A percentile compares a stretch with the other conserved stretches of the same genome.
These are phyloP conservation scores for Narcine bancroftii DNA, from an alignment of 2,113 vertebrate species.

Conservation along the genomic window DNA sequence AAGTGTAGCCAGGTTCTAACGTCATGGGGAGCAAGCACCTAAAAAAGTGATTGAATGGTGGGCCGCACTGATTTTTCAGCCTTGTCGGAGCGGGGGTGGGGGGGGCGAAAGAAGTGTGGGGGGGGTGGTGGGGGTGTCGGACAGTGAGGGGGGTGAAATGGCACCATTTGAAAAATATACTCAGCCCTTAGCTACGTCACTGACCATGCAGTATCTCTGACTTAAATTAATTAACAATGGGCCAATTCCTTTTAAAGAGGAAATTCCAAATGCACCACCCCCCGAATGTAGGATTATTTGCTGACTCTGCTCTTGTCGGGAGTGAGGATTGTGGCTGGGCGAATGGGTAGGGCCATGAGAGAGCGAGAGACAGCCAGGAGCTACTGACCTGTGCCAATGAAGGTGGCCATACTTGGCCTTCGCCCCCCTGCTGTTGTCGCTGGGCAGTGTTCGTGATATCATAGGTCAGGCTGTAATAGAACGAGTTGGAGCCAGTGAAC, in stretches of 20 bases:
- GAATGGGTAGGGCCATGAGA: neutral
- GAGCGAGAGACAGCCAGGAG: neutral
- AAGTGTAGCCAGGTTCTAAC: too few species aligned
- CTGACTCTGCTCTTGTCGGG: neutral
- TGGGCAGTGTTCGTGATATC: conserved; percentile 32
- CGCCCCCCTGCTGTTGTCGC: neutral
- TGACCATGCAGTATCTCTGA: too few species aligned
- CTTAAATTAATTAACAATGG: too few species aligned
- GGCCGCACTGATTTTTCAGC: too few species aligned
- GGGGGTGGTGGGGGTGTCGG: too few species aligned
- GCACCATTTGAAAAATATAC: too few species aligned
- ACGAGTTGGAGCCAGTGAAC: conserved; percentile 36
- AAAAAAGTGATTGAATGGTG: too few species aligned
- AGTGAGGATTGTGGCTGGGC: neutral
- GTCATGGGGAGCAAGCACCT: too few species aligned
- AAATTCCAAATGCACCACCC: neutral
- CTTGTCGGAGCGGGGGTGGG: too few species aligned
- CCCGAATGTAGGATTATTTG: neutral
- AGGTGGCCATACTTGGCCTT: neutral
- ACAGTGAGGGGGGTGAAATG: too few species aligned
- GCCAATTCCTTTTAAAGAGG: neutral
- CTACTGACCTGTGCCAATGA: neutral
- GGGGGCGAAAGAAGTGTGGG: too few species aligned
- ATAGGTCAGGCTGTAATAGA: conserved; percentile 37
- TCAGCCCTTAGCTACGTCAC: too few species aligned